Percentiles rank a stretch among this genome's conserved stretches.
phyloP scores from a whole-genome alignment of 2,888 invertebrate species.

The Automeris io region DNA sequence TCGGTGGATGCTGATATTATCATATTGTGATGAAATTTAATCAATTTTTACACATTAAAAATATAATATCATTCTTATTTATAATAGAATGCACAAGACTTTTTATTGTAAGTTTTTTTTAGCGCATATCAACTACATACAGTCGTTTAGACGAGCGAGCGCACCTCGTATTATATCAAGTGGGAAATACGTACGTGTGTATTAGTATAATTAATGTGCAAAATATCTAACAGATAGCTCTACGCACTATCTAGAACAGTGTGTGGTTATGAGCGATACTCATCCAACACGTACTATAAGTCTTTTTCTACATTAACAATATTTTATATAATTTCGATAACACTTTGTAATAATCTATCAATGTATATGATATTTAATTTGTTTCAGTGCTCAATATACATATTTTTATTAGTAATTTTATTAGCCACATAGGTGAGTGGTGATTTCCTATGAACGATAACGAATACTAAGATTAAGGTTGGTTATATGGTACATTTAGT shows the following conservation, averaged over 20 bases:
- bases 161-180: constrained; percentile 26
- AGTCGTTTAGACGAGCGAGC: constrained; percentile 9
- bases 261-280: constrained; percentile 28
- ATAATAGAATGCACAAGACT: no score
- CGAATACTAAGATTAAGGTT: constrained; percentile 43
- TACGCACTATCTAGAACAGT: constrained; percentile 70
- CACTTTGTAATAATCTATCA: constrained; percentile 41
- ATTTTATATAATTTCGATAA: constrained; percentile 50
- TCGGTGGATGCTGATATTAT: no score
- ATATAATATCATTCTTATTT: neutral
- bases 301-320: constrained; percentile 72
- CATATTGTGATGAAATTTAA: neutral
- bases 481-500: constrained; percentile 48
- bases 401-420: constrained; percentile 62
- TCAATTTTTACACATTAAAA: no score
- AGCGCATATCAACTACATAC: neutral
- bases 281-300: constrained; percentile 49
- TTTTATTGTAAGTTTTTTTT: neutral
- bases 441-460: constrained; percentile 56
- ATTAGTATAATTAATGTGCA: constrained; percentile 64
- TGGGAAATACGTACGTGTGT: constrained; percentile 39
- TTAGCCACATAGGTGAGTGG: constrained; percentile 70
- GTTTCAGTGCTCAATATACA: constrained; percentile 68
- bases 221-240: constrained; percentile 66
- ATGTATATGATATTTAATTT: constrained; percentile 59